Percentiles rank a stretch among this genome's conserved stretches.
Evolutionary conservation across 2,797 vertebrate genomes (phyloP).

Genomic region (Choloepus didactylus): DNA sequence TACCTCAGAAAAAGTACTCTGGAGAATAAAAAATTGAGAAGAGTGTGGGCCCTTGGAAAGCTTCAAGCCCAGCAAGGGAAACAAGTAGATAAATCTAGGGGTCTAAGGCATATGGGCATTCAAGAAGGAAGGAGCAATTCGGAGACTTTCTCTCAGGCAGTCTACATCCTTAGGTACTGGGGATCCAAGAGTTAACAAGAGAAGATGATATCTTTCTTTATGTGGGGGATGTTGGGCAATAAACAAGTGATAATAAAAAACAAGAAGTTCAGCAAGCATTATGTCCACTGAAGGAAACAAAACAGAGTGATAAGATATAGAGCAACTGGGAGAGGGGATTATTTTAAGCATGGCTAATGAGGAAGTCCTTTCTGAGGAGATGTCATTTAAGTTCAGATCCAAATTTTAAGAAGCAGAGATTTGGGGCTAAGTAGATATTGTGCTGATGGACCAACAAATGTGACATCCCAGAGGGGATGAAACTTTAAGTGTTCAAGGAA

Average conservation of each 20-base stretch:
- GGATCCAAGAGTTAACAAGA: background rate
- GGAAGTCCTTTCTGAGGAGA: background rate
- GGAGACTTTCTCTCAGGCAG: background rate
- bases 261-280: background rate
- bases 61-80: background rate
- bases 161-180: background rate
- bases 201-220: background rate
- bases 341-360: background rate
- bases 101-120: background rate
- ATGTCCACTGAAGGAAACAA: background rate
- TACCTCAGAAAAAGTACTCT: background rate
- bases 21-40: background rate
- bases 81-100: background rate
- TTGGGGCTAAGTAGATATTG: background rate
- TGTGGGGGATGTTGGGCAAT: background rate
- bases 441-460: background rate
- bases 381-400: background rate
- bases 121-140: background rate
- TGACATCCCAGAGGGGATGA: background rate
- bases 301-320: background rate
- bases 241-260: conserved; percentile 31
- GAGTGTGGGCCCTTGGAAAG: background rate
- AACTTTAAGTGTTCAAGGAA: background rate
- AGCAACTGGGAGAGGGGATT: background rate
- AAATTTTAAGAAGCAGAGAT: conserved; percentile 51